Conservation (phyloP, 2,888 invertebrate species). For the Diadegma fenestrale region DNA sequence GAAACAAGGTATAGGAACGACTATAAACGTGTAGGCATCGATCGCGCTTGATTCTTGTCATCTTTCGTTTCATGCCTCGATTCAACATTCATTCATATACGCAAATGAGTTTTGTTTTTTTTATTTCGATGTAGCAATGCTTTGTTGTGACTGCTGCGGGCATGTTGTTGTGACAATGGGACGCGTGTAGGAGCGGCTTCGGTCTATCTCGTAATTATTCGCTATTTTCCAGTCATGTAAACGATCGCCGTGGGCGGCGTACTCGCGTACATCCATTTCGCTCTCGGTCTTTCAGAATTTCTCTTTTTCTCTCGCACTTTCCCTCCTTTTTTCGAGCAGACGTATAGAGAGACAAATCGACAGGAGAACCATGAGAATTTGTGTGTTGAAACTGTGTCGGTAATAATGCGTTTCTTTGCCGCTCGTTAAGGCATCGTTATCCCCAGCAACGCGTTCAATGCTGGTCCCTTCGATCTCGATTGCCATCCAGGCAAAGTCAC, state of each 20-base stretch:
- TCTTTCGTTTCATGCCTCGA: background rate
- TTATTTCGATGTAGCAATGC: conserved; percentile 17
- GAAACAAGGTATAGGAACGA: background rate
- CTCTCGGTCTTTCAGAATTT: background rate
- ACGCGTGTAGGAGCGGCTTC: conserved; percentile 54
- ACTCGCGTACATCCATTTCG: conserved; percentile 34
- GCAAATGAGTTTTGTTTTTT: background rate
- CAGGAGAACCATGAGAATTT: conserved; percentile 21
- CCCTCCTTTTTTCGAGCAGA: conserved; percentile 13
- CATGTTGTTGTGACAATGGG: conserved; percentile 44
- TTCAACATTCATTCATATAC: background rate
- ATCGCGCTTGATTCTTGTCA: conserved; percentile 23
- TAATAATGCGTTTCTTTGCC: conserved; percentile 58
- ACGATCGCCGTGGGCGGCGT: conserved; percentile 59
- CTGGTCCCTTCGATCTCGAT: conserved; percentile 41
- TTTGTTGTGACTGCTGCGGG: conserved; percentile 14
- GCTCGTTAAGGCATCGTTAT: conserved; percentile 65
- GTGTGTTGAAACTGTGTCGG: conserved; percentile 36
- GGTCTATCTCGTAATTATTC: conserved; percentile 58
- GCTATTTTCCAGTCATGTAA: conserved; percentile 55
- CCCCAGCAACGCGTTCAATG: conserved; percentile 53
- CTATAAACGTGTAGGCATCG: conserved; percentile 8
- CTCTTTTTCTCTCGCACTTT: conserved; percentile 24
- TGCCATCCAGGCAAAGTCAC: conserved; percentile 51
- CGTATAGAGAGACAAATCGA: conserved; percentile 20